These are phyloP conservation scores for Heliconius eleuchia DNA, from an alignment of 1,140 invertebrate genomes.

Conservation along the genomic window DNA sequence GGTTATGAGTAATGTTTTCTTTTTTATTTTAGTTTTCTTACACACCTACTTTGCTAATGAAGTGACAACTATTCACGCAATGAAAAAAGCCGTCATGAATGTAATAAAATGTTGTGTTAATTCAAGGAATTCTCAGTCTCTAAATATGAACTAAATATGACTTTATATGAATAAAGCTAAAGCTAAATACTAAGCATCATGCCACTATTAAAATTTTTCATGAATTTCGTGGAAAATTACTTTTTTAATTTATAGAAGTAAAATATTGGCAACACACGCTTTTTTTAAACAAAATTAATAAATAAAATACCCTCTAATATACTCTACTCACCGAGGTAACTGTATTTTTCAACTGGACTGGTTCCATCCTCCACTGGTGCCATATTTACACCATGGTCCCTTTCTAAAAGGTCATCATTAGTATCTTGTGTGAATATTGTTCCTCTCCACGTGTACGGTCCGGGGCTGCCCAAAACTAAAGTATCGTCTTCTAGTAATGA, in stretches of 20 bases:
- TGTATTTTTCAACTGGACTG: constrained; percentile 93
- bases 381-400: constrained; percentile 91
- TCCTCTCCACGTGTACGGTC: constrained; percentile 93
- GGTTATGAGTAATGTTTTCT: not conserved
- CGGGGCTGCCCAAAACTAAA: constrained; percentile 92
- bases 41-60: not conserved
- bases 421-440: constrained; percentile 91
- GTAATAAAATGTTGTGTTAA: not conserved
- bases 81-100: not conserved
- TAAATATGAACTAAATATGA: no score
- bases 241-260: no score
- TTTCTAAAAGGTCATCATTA: constrained; percentile 87
- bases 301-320: not conserved
- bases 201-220: no score
- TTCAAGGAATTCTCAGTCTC: no score
- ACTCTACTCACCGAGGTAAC: constrained; percentile 87
- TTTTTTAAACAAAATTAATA: no score
- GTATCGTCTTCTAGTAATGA: constrained; percentile 90
- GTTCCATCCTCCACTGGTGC: constrained; percentile 84
- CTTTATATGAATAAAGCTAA: no score
- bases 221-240: no score
- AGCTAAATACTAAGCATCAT: not conserved
- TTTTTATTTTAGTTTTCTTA: not conserved
- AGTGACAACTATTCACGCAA: not conserved
- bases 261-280: no score